A percentile compares a stretch with the other conserved stretches of the same genome.
Conservation (phyloP, 2,797 vertebrate species). For the Fundulus diaphanus region DNA sequence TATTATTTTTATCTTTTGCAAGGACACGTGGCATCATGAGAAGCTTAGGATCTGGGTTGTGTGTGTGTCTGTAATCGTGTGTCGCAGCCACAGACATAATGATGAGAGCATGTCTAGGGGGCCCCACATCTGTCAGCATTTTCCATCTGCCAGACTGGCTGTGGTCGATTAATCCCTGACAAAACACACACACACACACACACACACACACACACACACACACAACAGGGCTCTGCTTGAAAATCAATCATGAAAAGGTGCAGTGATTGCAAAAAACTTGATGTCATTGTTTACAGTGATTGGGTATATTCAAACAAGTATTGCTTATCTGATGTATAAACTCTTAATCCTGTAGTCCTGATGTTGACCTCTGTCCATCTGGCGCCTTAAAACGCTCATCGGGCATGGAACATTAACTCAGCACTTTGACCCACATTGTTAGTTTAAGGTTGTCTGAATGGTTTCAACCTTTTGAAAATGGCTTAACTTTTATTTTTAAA, state of each 20-base stretch:
- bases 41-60: not conserved
- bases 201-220: too few species aligned
- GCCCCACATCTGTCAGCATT: slow-evolving; percentile 62
- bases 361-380: not conserved
- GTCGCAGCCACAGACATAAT: slow-evolving; percentile 50
- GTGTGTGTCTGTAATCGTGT: slow-evolving; percentile 4
- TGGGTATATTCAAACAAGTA: not conserved
- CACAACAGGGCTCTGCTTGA: slow-evolving; percentile 57
- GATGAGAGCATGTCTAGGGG: slow-evolving; percentile 70
- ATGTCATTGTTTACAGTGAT: not conserved
- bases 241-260: slow-evolving; percentile 43
- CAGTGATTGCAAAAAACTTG: slow-evolving; percentile 34
- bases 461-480: not conserved
- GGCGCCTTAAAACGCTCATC: not conserved
- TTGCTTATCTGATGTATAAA: not conserved
- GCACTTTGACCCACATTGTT: not conserved
- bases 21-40: slow-evolving; percentile 13
- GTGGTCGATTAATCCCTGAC: slow-evolving; percentile 67
- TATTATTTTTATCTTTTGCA: slow-evolving; percentile 1
- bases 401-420: not conserved
- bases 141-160: slow-evolving; percentile 63
- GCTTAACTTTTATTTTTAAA: not conserved
- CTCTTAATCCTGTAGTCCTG: not conserved
- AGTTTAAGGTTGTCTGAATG: not conserved
- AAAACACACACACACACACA: too few species aligned